Evolutionary conservation across 2,888 invertebrate genomes (phyloP).

Genomic region (Cephus sareptanus): DNA sequence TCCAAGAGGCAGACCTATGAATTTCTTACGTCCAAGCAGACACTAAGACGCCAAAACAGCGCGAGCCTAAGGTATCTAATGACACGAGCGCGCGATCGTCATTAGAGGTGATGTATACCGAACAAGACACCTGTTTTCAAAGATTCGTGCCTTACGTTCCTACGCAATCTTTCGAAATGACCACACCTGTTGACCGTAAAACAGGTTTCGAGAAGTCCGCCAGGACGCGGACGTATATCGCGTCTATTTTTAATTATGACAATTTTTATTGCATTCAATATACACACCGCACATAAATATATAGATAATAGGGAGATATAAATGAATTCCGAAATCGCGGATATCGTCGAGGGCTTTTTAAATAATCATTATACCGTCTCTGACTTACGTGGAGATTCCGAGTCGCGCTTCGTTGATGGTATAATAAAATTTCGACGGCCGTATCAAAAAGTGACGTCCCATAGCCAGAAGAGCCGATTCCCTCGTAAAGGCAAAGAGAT

Average conservation of each 20-base stretch:
- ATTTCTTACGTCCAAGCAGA: conserved; percentile 22
- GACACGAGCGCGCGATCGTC: conserved; percentile 24
- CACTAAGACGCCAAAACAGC: conserved; percentile 31
- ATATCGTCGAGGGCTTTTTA: not conserved
- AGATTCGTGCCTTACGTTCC: conserved; percentile 15
- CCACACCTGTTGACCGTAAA: conserved; percentile 27
- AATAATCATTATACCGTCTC: not conserved
- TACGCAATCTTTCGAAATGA: conserved; percentile 21
- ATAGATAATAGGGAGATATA: not conserved
- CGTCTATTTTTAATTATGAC: conserved; percentile 29
- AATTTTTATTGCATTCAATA: not conserved
- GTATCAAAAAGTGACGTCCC: not conserved
- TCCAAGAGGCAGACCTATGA: not conserved
- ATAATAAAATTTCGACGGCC: not conserved
- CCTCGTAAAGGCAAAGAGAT: not conserved
- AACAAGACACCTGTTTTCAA: conserved; percentile 33
- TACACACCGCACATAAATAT: not conserved
- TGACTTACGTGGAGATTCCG: not conserved
- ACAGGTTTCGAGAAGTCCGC: not conserved
- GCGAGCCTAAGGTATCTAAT: conserved; percentile 23
- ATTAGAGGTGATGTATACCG: conserved; percentile 20
- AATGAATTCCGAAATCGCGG: not conserved
- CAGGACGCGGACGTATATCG: not conserved
- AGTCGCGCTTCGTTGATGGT: not conserved
- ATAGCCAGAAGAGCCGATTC: not conserved